Evolutionary conservation across 2,888 invertebrate species (phyloP).

Genomic region (Agrilus mali): DNA sequence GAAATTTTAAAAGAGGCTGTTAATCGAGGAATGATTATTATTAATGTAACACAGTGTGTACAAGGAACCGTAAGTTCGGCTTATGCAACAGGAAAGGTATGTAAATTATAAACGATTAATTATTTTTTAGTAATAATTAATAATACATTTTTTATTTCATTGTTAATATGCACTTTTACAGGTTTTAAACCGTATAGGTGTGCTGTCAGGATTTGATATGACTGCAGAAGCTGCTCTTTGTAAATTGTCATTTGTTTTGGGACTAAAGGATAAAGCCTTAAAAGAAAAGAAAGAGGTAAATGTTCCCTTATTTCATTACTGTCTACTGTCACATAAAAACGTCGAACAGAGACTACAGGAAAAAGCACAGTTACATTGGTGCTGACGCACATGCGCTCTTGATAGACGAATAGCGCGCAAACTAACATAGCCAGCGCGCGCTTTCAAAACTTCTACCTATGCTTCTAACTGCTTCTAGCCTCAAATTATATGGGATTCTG

Average conservation of each 20-base stretch:
- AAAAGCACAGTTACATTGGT: no score
- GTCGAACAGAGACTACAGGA: no score
- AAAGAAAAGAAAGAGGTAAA: slow-evolving; percentile 51
- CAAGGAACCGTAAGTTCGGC: slow-evolving; percentile 64
- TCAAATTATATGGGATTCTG: no score
- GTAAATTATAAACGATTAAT: neutral
- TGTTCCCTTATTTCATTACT: slow-evolving; percentile 1
- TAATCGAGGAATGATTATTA: slow-evolving; percentile 66
- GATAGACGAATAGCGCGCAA: no score
- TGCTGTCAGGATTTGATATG: slow-evolving; percentile 75
- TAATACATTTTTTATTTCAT: slow-evolving; percentile 31
- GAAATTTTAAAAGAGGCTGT: slow-evolving; percentile 58
- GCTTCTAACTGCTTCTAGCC: no score
- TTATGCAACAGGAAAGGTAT: slow-evolving; percentile 76
- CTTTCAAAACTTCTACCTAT: no score
- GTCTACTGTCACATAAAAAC: neutral
- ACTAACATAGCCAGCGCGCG: no score
- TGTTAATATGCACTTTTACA: slow-evolving; percentile 18
- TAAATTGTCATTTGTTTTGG: slow-evolving; percentile 81
- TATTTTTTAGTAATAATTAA: slow-evolving; percentile 18
- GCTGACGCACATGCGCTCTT: no score
- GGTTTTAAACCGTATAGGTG: slow-evolving; percentile 53
- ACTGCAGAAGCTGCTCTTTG: slow-evolving; percentile 90
- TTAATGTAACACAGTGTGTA: slow-evolving; percentile 86
- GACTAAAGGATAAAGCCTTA: slow-evolving; percentile 56